A percentile compares a stretch with the other conserved stretches of the same genome.
Evolutionary conservation across 2,113 vertebrate genomes (phyloP).

Genomic region (Progne subis): DNA sequence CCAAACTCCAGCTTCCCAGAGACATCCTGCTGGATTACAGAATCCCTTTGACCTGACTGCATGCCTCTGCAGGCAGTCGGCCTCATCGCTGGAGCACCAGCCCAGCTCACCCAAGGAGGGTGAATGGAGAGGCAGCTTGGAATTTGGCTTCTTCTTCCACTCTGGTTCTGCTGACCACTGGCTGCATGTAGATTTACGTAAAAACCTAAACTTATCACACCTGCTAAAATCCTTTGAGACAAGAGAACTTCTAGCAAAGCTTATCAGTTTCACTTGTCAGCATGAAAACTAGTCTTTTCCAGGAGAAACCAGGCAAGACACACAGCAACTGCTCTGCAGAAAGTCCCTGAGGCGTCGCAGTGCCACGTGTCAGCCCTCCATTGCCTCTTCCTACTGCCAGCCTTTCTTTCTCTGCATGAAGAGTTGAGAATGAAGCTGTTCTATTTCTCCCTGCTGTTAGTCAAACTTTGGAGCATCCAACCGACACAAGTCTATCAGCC

Average conservation of each 20-base stretch:
- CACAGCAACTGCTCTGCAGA: background rate
- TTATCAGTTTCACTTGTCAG: background rate
- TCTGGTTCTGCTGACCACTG: accelerated
- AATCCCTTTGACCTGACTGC: background rate
- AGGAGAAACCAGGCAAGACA: background rate
- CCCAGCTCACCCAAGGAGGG: background rate
- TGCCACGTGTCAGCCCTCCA: background rate
- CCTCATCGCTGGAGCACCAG: accelerated
- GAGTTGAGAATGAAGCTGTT: background rate
- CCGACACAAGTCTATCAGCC: background rate
- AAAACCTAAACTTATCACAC: background rate
- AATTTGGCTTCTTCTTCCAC: background rate
- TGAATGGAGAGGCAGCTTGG: background rate
- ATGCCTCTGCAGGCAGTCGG: accelerated
- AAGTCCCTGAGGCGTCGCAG: accelerated
- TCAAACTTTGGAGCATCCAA: slow-evolving; percentile 25
- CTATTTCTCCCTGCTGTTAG: background rate
- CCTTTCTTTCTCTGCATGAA: background rate
- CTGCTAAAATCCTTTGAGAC: background rate
- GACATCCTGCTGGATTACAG: background rate
- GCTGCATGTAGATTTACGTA: too few relatives aligned
- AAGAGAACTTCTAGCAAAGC: background rate
- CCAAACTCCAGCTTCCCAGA: background rate
- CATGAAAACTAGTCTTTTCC: background rate
- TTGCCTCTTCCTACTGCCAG: background rate